These are phyloP conservation scores for Asarcornis scutulata DNA, from an alignment of 2,113 vertebrate genomes.

Conservation along the genomic window DNA sequence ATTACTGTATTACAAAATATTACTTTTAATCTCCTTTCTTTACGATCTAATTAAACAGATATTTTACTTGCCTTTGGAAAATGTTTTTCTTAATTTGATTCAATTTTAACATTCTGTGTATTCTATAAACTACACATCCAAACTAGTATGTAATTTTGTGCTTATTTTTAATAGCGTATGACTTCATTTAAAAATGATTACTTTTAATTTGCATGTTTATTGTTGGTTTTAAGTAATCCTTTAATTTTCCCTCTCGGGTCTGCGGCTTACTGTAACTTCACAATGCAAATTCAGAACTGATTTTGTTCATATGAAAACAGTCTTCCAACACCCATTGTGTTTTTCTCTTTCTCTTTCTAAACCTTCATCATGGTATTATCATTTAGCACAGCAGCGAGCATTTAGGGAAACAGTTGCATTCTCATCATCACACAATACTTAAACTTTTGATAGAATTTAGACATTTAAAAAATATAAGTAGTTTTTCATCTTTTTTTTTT, in stretches of 20 bases:
- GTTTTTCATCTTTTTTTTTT: background rate
- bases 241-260: constrained; percentile 55
- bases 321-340: background rate
- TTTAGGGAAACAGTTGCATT: background rate
- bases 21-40: constrained; percentile 75
- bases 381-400: background rate
- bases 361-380: background rate
- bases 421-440: background rate
- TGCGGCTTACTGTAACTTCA: constrained; percentile 41
- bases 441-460: background rate
- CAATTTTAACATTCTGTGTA: constrained; percentile 56
- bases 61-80: constrained; percentile 72
- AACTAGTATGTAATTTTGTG: constrained; percentile 61
- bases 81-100: constrained; percentile 76
- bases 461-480: background rate
- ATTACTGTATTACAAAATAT: constrained; percentile 69
- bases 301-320: background rate
- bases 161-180: constrained; percentile 61
- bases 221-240: constrained; percentile 69
- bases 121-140: constrained; percentile 63
- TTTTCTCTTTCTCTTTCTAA: background rate
- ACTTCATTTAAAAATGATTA: constrained; percentile 51
- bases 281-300: constrained; percentile 1
- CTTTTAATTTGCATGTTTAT: constrained; percentile 60
- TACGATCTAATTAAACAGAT: constrained; percentile 75